Conservation (phyloP, 2,888 invertebrate genomes). For the Rhagium mordax region DNA sequence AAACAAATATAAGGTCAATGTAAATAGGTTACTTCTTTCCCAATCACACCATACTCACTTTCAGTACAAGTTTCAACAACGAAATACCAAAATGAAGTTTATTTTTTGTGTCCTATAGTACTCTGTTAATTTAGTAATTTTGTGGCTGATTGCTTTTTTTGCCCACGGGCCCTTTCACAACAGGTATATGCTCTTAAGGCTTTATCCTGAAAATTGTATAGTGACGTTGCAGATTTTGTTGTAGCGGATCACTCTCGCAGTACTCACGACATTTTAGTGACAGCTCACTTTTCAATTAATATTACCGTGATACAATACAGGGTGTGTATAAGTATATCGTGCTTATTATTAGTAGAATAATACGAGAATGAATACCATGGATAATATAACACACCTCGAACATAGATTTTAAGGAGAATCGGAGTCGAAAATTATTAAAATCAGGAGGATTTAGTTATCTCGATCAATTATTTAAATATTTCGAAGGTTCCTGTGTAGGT, state of each 20-base stretch:
- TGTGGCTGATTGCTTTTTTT: slow-evolving; percentile 18
- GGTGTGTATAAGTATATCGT: too few relatives aligned
- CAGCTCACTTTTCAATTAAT: slow-evolving; percentile 26
- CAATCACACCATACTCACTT: neutral
- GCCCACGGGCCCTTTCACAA: slow-evolving; percentile 5
- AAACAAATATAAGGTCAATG: neutral
- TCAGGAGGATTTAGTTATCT: too few relatives aligned
- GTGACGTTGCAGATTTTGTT: slow-evolving; percentile 12
- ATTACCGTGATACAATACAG: neutral
- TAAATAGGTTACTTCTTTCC: slow-evolving; percentile 16
- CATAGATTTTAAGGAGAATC: too few relatives aligned
- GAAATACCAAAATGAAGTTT: neutral
- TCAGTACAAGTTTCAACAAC: neutral
- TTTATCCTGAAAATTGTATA: slow-evolving; percentile 16
- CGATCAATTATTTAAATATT: too few relatives aligned
- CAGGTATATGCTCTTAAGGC: slow-evolving; percentile 20
- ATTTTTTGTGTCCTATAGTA: slow-evolving; percentile 11
- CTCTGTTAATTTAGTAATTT: slow-evolving; percentile 19
- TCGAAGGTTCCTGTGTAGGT: too few relatives aligned
- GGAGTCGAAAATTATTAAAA: too few relatives aligned
- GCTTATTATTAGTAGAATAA: too few relatives aligned
- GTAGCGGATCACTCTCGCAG: neutral
- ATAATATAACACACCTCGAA: too few relatives aligned
- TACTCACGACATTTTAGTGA: slow-evolving; percentile 9
- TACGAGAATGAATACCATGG: too few relatives aligned